phyloP scores from a whole-genome alignment of 1,140 invertebrate genomes.

The Panulirus ornatus region DNA sequence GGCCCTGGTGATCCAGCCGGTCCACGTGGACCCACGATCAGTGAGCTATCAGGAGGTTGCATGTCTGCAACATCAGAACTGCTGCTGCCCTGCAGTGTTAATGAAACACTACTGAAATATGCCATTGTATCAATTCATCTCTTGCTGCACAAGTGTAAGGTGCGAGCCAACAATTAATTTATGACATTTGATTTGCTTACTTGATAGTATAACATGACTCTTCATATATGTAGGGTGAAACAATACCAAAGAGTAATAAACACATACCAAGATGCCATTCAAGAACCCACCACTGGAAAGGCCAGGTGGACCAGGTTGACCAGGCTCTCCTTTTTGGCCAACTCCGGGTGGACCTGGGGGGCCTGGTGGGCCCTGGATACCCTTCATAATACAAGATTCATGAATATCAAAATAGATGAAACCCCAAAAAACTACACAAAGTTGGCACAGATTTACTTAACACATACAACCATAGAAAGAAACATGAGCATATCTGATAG shows the following conservation, averaged over 20 bases:
- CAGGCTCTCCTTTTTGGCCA: slow-evolving; percentile 47
- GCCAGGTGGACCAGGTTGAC: slow-evolving; percentile 68
- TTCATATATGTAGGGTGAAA: too few species aligned
- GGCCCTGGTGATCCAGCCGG: neutral
- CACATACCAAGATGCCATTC: slow-evolving; percentile 35
- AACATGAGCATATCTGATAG: too few species aligned
- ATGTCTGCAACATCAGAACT: slow-evolving; percentile 27
- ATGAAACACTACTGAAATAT: neutral
- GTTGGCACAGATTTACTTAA: too few species aligned
- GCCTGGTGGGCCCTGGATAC: slow-evolving; percentile 13
- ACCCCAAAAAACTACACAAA: too few species aligned
- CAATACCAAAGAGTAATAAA: neutral
- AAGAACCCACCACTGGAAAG: slow-evolving; percentile 11
- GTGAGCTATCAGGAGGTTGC: neutral
- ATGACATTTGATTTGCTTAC: too few species aligned
- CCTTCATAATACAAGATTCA: slow-evolving; percentile 2
- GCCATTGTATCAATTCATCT: too few species aligned
- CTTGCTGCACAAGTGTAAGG: too few species aligned
- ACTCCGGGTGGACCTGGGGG: slow-evolving; percentile 59
- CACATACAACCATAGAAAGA: too few species aligned
- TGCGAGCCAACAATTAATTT: too few species aligned
- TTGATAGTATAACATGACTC: too few species aligned
- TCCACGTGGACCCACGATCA: neutral
- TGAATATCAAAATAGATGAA: too few species aligned
- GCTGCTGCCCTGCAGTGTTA: slow-evolving; percentile 41